Evolutionary conservation across 1,140 invertebrate genomes (phyloP).

Genomic region (Sminthurinus signatus): DNA sequence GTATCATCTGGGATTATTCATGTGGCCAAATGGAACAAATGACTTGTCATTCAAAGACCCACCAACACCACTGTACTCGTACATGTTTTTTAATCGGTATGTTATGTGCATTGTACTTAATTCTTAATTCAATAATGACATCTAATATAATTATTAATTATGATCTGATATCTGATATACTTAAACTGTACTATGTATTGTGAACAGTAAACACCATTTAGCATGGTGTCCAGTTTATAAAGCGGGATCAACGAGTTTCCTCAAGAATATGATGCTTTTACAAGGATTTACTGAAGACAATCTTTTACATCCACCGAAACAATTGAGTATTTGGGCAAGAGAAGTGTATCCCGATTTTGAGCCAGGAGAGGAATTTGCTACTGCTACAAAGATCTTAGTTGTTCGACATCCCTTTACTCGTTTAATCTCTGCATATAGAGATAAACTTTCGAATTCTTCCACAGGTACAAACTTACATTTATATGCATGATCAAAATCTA

Average conservation of each 20-base stretch:
- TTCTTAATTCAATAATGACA: neutral
- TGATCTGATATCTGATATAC: neutral
- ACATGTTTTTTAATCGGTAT: slow-evolving; percentile 52
- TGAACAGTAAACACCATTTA: slow-evolving; percentile 41
- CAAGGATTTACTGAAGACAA: slow-evolving; percentile 48
- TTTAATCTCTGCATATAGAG: slow-evolving; percentile 57
- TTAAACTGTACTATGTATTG: neutral
- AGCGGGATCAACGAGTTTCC: slow-evolving; percentile 52
- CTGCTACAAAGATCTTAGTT: slow-evolving; percentile 50
- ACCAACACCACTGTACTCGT: slow-evolving; percentile 50
- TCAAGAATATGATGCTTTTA: slow-evolving; percentile 51
- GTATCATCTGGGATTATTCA: slow-evolving; percentile 49
- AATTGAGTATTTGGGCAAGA: slow-evolving; percentile 48
- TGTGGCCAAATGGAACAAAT: slow-evolving; percentile 35
- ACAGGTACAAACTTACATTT: slow-evolving; percentile 40
- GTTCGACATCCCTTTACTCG: slow-evolving; percentile 60
- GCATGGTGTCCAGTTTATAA: slow-evolving; percentile 56
- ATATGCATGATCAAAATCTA: too few relatives aligned
- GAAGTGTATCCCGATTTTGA: slow-evolving; percentile 47
- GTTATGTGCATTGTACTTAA: slow-evolving; percentile 23
- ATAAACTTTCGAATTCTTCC: slow-evolving; percentile 55
- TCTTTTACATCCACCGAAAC: slow-evolving; percentile 45
- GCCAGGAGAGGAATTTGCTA: slow-evolving; percentile 43
- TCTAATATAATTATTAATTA: neutral
- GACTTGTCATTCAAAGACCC: slow-evolving; percentile 48